Percentiles rank a stretch among this genome's conserved stretches.
Conservation (phyloP, 2,797 vertebrate species). For the Epinephelus awoara region DNA sequence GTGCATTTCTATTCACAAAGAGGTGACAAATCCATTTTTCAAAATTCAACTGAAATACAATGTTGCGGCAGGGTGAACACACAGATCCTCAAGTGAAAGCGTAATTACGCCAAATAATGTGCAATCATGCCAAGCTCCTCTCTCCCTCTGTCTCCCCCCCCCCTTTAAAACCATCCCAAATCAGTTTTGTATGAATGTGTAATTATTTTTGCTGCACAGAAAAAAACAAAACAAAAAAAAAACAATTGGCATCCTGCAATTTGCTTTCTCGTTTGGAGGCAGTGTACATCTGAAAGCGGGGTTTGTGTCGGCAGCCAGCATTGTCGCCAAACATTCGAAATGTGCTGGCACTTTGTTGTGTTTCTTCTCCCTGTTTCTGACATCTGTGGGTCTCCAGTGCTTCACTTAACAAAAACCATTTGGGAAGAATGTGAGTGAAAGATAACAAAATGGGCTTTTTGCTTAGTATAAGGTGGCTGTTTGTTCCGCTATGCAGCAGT, state of each 20-base stretch:
- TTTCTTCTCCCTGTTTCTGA: constrained; percentile 29
- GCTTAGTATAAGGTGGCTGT: constrained; percentile 5
- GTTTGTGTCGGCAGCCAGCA: constrained; percentile 42
- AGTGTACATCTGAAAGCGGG: constrained; percentile 36
- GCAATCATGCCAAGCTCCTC: constrained; percentile 62
- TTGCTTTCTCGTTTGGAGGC: constrained; percentile 51
- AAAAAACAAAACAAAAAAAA: background rate
- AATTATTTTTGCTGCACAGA: constrained; percentile 68
- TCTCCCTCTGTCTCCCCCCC: constrained; percentile 11
- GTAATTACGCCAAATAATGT: constrained; percentile 74
- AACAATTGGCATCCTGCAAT: constrained; percentile 63
- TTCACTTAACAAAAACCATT: constrained; percentile 24
- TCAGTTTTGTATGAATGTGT: constrained; percentile 73
- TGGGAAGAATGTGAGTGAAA: constrained; percentile 30
- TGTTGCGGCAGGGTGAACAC: constrained; percentile 50
- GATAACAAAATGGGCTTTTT: constrained; percentile 45
- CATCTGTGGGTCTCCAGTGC: constrained; percentile 48
- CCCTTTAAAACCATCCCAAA: constrained; percentile 60
- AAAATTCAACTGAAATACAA: constrained; percentile 41
- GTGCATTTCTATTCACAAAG: constrained; percentile 43
- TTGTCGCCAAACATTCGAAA: constrained; percentile 48
- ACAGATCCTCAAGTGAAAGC: constrained; percentile 67
- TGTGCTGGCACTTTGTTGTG: constrained; percentile 30
- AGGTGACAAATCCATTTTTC: constrained; percentile 65
- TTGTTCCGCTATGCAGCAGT: constrained; percentile 21